Evolutionary conservation across 2,113 vertebrate species (phyloP).

Genomic region (Cercopithecus mona): DNA sequence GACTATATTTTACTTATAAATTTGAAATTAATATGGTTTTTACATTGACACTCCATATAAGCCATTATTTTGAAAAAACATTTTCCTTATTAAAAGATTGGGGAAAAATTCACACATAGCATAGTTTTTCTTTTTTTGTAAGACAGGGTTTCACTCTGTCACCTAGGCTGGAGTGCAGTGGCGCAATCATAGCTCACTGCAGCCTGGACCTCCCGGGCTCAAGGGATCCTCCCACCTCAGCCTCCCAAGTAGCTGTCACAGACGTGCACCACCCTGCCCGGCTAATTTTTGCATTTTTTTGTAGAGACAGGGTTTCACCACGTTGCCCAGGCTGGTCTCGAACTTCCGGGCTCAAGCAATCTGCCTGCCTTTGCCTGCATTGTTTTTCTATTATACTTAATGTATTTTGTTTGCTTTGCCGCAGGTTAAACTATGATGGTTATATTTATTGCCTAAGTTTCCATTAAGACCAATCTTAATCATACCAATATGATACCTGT

Average conservation of each 20-base stretch:
- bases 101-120: background rate
- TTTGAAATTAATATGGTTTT: background rate
- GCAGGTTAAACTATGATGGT: background rate
- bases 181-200: too few species aligned
- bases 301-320: too few species aligned
- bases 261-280: too few species aligned
- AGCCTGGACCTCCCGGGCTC: too few species aligned
- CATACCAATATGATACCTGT: background rate
- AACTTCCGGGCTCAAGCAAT: too few species aligned
- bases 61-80: background rate
- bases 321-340: too few species aligned
- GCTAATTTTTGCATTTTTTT: too few species aligned
- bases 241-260: too few species aligned
- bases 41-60: background rate
- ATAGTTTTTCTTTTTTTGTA: background rate
- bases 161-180: too few species aligned
- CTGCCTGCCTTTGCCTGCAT: too few species aligned
- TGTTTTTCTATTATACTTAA: background rate
- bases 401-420: background rate
- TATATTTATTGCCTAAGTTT: background rate
- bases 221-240: too few species aligned
- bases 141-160: too few species aligned
- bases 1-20: background rate
- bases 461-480: background rate
- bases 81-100: background rate